These are phyloP conservation scores for Corydoras sp. DNA, from an alignment of 2,113 vertebrate genomes.

Conservation along the genomic window DNA sequence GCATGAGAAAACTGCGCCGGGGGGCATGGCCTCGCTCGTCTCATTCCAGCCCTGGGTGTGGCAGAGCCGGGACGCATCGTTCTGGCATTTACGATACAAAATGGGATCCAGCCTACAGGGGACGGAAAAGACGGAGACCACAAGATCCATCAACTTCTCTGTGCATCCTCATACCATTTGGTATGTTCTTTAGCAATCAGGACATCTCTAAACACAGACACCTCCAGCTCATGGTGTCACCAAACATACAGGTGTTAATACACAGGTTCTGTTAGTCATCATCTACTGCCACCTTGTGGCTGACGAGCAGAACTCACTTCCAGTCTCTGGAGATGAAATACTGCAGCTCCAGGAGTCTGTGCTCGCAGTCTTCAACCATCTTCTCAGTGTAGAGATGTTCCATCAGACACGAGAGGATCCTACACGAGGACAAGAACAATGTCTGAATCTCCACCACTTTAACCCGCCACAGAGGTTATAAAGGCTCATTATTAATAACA, in stretches of 20 bases:
- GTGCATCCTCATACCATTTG: too few relatives aligned
- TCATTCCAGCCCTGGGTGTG: slow-evolving; percentile 84
- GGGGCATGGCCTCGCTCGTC: slow-evolving; percentile 78
- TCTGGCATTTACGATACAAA: slow-evolving; percentile 82
- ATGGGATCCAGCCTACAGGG: slow-evolving; percentile 72
- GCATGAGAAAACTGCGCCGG: slow-evolving; percentile 82
- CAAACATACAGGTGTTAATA: too few relatives aligned
- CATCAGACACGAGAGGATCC: slow-evolving; percentile 96
- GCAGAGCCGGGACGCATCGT: slow-evolving; percentile 80
- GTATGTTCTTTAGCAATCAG: too few relatives aligned
- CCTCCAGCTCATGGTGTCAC: too few relatives aligned
- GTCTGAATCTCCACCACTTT: too few relatives aligned
- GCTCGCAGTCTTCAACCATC: slow-evolving; percentile 94
- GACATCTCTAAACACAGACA: too few relatives aligned
- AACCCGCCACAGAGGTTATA: too few relatives aligned
- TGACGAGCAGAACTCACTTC: slow-evolving; percentile 74
- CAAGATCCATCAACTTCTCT: not conserved
- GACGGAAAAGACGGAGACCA: not conserved
- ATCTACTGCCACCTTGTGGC: too few relatives aligned
- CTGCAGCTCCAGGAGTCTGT: slow-evolving; percentile 79
- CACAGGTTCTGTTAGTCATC: too few relatives aligned
- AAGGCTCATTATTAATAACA: too few relatives aligned
- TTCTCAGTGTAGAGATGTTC: slow-evolving; percentile 96
- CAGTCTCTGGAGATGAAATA: slow-evolving; percentile 95
- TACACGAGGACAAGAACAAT: slow-evolving; percentile 38